Base-by-base conservation (phyloP, 2,888 invertebrate genomes). In the Drosophila paracracens region DNA sequence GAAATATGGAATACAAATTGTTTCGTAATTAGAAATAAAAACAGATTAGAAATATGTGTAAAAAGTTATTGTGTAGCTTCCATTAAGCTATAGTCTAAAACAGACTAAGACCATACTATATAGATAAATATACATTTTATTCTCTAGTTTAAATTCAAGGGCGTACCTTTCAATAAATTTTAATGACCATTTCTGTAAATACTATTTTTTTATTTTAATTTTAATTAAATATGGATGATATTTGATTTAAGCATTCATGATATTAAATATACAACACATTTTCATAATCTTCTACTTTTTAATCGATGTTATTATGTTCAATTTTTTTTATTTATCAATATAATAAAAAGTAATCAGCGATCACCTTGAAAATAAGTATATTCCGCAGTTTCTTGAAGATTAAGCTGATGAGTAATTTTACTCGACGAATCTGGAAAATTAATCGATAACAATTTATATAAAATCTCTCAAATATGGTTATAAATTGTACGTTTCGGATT, bases 71-170 rank as follows among this genome's bases (percentile, higher is more conserved):
- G 21, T 46, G 21, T 16, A 16, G 21, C 46, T 13, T 7, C 13
- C 21, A 46, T 46, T 21, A 21, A 46, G 21, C 13, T 1, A 25
- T 25, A 16, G 8, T 25, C 25, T 25, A 2, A 8, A 16, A 25
- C 4, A 25, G 25, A 16, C 16, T 25, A 46, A 4, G 16, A 16
- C 2, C 25, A 16, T 25, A 46, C 16, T 8, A 16, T 8, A 46
- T 25, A 2, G 4, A 16, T 25, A 8, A 16, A 25, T 16, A 8
- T 46, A 16, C 1, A 6, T 21, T 0, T 0, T 2, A 21, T 43
- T 43, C 21, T 21, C 43, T 11, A 43, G 43, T 5, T 5, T 21
- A 21, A 21, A 46, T 46, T 46, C 16, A 13, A 46, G 46, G 21
- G 21, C 13, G 7, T 21, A n/a, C 0, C 4, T 40, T n/a, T 40